Evolutionary conservation across 2,888 invertebrate species (phyloP).

Genomic region (Hoplodrina blanda): DNA sequence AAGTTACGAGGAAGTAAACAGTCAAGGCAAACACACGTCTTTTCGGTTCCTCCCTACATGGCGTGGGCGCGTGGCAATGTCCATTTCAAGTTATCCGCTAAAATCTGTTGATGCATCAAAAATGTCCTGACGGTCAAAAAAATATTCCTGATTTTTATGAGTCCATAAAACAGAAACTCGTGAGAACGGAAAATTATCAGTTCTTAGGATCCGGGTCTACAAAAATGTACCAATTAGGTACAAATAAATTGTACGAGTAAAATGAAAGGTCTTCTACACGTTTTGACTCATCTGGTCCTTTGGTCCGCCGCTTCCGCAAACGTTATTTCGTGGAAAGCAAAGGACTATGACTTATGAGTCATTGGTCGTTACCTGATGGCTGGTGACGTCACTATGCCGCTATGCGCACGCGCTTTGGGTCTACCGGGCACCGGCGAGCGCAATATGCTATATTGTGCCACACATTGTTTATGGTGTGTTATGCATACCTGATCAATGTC

Average conservation of each 20-base stretch:
- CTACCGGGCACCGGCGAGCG: slow-evolving; percentile 35
- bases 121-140: background rate
- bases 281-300: slow-evolving; percentile 60
- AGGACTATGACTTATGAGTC: slow-evolving; percentile 55
- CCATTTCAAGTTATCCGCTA: background rate
- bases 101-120: background rate
- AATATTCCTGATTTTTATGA: background rate
- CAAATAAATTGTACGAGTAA: slow-evolving; percentile 32
- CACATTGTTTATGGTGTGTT: slow-evolving; percentile 57
- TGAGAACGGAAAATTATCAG: background rate
- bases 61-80: background rate
- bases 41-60: background rate
- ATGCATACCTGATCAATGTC: slow-evolving; percentile 57
- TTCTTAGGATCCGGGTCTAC: slow-evolving; percentile 14
- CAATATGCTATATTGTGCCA: background rate
- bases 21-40: background rate
- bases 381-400: slow-evolving; percentile 78
- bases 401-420: slow-evolving; percentile 73
- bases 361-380: slow-evolving; percentile 51
- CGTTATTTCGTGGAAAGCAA: slow-evolving; percentile 67
- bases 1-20: slow-evolving; percentile 8
- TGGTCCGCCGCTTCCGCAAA: slow-evolving; percentile 56
- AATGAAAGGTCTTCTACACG: slow-evolving; percentile 61
- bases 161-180: slow-evolving; percentile 9
- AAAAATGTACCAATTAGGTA: background rate